phyloP scores from a whole-genome alignment of 2,113 vertebrate species.

The Gobius niger region DNA sequence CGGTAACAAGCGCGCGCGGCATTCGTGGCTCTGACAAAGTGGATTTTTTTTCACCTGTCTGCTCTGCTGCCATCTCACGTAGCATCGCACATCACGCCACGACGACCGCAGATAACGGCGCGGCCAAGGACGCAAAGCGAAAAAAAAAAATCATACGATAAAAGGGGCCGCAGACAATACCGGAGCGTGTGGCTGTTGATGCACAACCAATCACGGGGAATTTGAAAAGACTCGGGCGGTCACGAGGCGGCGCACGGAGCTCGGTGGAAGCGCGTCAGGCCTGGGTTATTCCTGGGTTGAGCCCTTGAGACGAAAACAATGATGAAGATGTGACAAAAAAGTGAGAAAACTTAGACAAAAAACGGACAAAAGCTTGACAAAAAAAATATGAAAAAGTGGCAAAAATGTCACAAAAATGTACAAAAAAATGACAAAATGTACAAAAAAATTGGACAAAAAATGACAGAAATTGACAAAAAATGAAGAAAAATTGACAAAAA shows the following conservation, averaged over 20 bases:
- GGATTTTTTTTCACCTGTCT: slow-evolving; percentile 11
- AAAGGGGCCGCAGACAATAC: not conserved
- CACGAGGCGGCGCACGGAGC: not conserved
- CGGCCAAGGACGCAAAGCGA: not conserved
- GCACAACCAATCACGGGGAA: not conserved
- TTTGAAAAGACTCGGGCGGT: not conserved
- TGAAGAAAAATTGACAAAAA: no score
- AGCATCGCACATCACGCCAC: slow-evolving; percentile 4
- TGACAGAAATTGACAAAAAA: no score
- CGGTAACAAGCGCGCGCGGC: not conserved
- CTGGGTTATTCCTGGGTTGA: not conserved
- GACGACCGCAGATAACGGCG: not conserved
- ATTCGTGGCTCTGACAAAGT: slow-evolving; percentile 4
- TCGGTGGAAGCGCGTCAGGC: not conserved
- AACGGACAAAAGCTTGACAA: no score
- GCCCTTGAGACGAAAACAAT: no score
- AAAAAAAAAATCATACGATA: not conserved
- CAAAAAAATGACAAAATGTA: no score
- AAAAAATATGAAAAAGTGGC: no score
- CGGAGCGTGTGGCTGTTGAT: slow-evolving; percentile 1
- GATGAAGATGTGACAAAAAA: no score
- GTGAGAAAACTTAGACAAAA: no score
- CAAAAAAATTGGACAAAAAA: no score
- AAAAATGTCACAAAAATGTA: no score
- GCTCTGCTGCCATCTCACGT: slow-evolving; percentile 9